Conservation (phyloP, 2,113 vertebrate species). For the Pipra filicauda region DNA sequence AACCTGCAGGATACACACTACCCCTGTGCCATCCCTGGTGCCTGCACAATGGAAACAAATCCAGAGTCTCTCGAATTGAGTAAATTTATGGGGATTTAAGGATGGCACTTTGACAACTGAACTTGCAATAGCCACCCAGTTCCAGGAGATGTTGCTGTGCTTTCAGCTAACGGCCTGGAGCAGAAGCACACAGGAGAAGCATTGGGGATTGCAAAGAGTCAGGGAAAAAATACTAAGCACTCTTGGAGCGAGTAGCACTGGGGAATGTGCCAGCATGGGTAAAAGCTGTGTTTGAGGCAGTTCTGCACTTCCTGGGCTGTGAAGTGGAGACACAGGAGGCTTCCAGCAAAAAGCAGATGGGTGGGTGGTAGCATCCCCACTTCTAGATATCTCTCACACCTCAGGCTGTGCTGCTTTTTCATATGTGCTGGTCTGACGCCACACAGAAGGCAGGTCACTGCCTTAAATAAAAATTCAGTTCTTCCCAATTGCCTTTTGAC, state of each 20-base stretch:
- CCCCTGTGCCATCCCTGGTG: not conserved
- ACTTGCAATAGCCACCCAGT: constrained; percentile 33
- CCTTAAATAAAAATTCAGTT: not conserved
- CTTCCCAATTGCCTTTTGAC: not conserved
- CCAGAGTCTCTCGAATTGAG: rapidly evolving
- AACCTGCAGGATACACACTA: not conserved
- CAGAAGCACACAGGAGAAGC: not conserved
- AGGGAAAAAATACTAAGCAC: not conserved
- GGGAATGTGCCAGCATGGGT: not conserved
- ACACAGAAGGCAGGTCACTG: not conserved
- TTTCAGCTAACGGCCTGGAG: constrained; percentile 50
- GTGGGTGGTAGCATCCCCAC: not conserved
- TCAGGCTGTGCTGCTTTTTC: not conserved
- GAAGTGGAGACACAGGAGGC: rapidly evolving
- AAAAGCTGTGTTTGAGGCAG: not conserved
- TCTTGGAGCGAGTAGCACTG: not conserved
- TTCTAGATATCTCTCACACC: not conserved
- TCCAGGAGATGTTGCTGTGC: constrained; percentile 71
- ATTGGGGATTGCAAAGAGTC: not conserved
- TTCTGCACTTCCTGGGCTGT: not conserved
- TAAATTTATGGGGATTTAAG: not conserved
- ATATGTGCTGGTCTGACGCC: not conserved
- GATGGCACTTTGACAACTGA: not conserved
- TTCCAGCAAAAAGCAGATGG: not conserved
- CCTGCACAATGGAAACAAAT: not conserved